Evolutionary conservation across 2,888 invertebrate genomes (phyloP).

Genomic region (Dryocosmus kuriphilus): DNA sequence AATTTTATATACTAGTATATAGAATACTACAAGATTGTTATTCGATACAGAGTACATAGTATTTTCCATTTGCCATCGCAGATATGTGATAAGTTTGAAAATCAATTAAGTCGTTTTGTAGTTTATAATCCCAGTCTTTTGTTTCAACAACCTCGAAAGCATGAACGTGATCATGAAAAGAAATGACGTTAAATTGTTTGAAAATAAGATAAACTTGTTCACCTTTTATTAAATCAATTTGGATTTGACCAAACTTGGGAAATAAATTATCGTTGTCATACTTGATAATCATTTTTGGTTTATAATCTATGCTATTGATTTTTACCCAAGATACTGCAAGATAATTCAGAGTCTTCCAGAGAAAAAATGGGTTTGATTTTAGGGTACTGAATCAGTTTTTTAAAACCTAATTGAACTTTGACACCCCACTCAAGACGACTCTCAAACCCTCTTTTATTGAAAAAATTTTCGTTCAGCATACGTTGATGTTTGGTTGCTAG

Average conservation of each 20-base stretch:
- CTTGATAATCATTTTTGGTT: conserved; percentile 6
- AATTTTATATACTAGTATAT: too few species aligned
- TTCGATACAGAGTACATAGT: too few species aligned
- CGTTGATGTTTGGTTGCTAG: conserved; percentile 6
- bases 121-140: neutral
- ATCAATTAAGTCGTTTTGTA: too few species aligned
- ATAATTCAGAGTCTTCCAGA: neutral
- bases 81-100: too few species aligned
- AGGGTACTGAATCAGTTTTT: neutral
- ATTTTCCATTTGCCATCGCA: too few species aligned
- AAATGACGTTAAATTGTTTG: too few species aligned
- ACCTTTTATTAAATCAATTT: neutral
- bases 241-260: conserved; percentile 6
- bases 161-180: too few species aligned
- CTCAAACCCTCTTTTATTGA: neutral
- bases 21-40: too few species aligned
- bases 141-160: too few species aligned
- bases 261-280: neutral
- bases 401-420: neutral
- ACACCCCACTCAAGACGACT: neutral
- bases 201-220: neutral
- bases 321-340: neutral
- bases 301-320: neutral
- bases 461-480: neutral
- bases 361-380: neutral